Percentiles rank a stretch among this genome's conserved stretches.
Conservation (phyloP, 1,140 invertebrate species). For the Listronotus bonariensis region DNA sequence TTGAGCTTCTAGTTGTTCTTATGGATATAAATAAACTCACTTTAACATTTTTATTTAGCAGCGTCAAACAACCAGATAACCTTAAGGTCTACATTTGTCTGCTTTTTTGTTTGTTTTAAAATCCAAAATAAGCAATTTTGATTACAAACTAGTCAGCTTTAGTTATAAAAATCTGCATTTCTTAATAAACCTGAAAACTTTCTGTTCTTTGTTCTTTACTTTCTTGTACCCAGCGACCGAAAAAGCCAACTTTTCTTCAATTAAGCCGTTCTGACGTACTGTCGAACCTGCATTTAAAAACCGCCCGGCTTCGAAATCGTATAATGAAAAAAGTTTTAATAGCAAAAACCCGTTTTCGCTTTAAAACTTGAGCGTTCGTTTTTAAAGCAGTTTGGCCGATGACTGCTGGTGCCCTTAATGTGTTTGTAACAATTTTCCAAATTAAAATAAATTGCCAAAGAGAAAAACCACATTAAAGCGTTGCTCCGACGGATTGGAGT, state of each 20-base stretch:
- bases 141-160: background rate
- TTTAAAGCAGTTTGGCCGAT: conserved; percentile 10
- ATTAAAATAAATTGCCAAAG: conserved; percentile 8
- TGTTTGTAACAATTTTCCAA: conserved; percentile 10
- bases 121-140: background rate
- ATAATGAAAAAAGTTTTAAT: conserved; percentile 28
- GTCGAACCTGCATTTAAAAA: conserved; percentile 25
- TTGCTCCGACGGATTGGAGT: too few relatives aligned
- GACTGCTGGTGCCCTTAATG: conserved; percentile 14
- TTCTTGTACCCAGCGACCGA: background rate
- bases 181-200: too few relatives aligned
- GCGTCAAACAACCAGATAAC: too few relatives aligned
- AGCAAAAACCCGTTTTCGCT: conserved; percentile 21
- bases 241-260: conserved; percentile 19
- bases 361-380: conserved; percentile 10
- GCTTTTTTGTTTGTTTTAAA: too few relatives aligned
- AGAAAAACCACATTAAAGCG: background rate
- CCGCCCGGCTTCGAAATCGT: conserved; percentile 15
- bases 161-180: too few relatives aligned
- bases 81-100: too few relatives aligned
- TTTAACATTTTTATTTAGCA: too few relatives aligned
- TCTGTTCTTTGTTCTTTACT: too few relatives aligned
- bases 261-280: conserved; percentile 16
- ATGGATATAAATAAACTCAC: too few relatives aligned
- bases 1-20: too few relatives aligned